These are phyloP conservation scores for Agelaius tricolor DNA, from an alignment of 2,113 vertebrate species.

Conservation along the genomic window DNA sequence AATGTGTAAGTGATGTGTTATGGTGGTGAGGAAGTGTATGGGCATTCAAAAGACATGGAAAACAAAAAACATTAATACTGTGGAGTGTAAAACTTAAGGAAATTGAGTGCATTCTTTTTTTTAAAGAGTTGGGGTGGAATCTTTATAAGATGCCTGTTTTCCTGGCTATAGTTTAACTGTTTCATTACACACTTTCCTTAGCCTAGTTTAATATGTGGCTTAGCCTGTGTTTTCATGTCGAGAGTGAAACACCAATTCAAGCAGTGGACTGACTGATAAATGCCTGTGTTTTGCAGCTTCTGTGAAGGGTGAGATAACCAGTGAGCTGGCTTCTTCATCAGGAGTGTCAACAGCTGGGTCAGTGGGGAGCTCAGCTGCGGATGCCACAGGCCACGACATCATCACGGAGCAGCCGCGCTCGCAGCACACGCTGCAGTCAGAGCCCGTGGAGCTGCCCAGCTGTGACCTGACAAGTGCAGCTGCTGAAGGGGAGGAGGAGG, in stretches of 20 bases:
- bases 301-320: conserved; percentile 74
- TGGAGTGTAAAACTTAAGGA: neutral
- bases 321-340: conserved; percentile 74
- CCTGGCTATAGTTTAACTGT: neutral
- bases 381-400: conserved; percentile 78
- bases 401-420: conserved; percentile 95
- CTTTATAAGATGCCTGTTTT: neutral
- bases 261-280: neutral
- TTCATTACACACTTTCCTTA: neutral
- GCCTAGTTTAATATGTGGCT: neutral
- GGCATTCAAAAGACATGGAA: neutral
- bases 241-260: neutral
- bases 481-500: conserved; percentile 77
- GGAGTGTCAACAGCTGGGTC: conserved; percentile 77
- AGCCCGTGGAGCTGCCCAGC: conserved; percentile 84
- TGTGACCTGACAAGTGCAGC: conserved; percentile 80
- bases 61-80: neutral
- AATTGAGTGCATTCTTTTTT: neutral
- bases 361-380: conserved; percentile 44
- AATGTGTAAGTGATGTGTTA: neutral
- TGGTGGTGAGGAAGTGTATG: neutral
- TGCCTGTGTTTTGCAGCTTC: conserved; percentile 75
- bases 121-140: neutral
- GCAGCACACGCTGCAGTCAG: conserved; percentile 90
- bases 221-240: neutral